phyloP scores from a whole-genome alignment of 2,113 vertebrate genomes.

The Chaetorhynchus papuensis region DNA sequence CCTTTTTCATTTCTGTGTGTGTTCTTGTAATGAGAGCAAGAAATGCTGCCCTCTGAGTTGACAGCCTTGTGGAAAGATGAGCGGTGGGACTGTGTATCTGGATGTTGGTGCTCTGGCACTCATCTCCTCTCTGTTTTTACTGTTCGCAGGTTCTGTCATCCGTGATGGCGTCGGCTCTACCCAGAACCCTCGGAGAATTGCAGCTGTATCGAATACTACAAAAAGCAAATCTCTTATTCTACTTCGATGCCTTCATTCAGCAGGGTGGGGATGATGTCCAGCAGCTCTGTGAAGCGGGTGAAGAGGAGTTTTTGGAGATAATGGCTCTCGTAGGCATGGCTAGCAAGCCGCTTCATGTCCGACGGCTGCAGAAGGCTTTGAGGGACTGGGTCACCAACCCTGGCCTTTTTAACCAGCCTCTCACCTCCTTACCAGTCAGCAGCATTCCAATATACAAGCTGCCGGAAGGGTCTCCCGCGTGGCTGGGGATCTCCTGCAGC shows the following conservation, averaged over 20 bases:
- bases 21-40: neutral
- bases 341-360: constrained; percentile 94
- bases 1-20: neutral
- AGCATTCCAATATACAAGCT: constrained; percentile 98
- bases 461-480: constrained; percentile 84
- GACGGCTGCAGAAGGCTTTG: constrained; percentile 93
- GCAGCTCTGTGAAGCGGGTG: constrained; percentile 96
- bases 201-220: constrained; percentile 96
- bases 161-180: constrained; percentile 93
- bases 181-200: constrained; percentile 95
- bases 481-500: constrained; percentile 78
- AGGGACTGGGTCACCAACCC: constrained; percentile 99
- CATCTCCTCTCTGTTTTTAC: neutral
- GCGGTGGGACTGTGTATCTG: accelerated
- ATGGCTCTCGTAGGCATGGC: constrained; percentile 99
- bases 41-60: neutral
- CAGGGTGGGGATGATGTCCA: constrained; percentile 98
- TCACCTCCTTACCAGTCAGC: constrained; percentile 93
- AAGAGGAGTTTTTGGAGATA: constrained; percentile 98
- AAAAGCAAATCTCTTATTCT: constrained; percentile 92
- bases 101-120: neutral
- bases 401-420: constrained; percentile 93
- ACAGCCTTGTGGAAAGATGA: neutral
- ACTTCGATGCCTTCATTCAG: constrained; percentile 98
- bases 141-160: constrained; percentile 58